phyloP scores from a whole-genome alignment of 2,888 invertebrate species.

The Philhelius pedissequus region DNA sequence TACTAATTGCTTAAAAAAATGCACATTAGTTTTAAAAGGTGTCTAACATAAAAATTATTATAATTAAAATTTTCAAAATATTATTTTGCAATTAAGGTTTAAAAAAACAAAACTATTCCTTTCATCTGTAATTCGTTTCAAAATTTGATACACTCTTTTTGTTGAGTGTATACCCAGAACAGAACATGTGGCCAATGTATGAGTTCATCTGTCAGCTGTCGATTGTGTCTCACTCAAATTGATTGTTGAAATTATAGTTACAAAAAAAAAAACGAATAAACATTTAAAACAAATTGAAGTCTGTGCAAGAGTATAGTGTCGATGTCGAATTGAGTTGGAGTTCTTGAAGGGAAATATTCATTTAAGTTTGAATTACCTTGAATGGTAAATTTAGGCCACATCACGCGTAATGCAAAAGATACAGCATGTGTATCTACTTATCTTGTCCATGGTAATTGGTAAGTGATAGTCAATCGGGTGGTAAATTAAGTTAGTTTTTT shows the following conservation, averaged over 20 bases:
- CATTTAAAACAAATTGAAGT: not conserved
- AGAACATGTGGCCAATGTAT: not conserved
- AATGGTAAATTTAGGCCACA: slow-evolving; percentile 33
- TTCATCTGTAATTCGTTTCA: no score
- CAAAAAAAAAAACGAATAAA: not conserved
- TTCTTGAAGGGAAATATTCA: slow-evolving; percentile 34
- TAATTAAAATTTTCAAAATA: no score
- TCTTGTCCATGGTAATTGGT: slow-evolving; percentile 18
- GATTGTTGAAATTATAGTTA: not conserved
- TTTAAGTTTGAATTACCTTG: slow-evolving; percentile 15
- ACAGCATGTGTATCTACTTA: slow-evolving; percentile 33
- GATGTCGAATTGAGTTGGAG: slow-evolving; percentile 10
- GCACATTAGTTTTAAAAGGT: no score
- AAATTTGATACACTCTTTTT: not conserved
- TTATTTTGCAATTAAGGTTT: no score
- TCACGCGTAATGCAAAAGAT: not conserved
- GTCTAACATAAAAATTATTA: no score
- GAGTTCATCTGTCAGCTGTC: slow-evolving; percentile 41
- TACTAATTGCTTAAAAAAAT: no score
- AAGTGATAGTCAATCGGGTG: slow-evolving; percentile 24
- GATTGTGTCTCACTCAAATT: not conserved
- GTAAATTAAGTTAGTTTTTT: not conserved
- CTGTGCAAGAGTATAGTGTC: no score
- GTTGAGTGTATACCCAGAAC: not conserved
- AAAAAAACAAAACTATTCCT: no score